Evolutionary conservation across 2,113 vertebrate species (phyloP), one percentile per base, ranked within the genome.

Genomic region (Urocolius indicus): DNA sequence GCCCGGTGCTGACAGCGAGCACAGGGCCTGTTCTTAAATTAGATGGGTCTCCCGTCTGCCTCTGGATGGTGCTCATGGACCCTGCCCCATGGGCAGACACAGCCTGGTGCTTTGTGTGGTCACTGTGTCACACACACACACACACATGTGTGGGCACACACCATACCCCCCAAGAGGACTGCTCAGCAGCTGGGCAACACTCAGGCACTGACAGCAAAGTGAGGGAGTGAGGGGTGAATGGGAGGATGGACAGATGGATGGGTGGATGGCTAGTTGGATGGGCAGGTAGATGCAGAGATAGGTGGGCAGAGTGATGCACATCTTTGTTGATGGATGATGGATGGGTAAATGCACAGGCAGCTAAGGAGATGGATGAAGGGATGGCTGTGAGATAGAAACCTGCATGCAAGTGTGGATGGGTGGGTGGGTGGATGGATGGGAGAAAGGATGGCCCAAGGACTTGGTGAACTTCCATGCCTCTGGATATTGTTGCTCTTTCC

Each of bases 1-100:
- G 11, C 57, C n/a, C 3, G 3, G 91, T 1, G 90, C 92, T 97
- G 94, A 95, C 95, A 96, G 95, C 86, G 1, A 34, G 65, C 4
- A 1, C 2, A 0, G 77, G 80, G 77, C 69, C 67, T 3, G 22
- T 86, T 80, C 94, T 81, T 94, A 95, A 96, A 95, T 96, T 96
- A 96, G 95, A 95, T 6, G 0, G 57, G 24, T 83, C 51, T 43
- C 52, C 65, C 4, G 5, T 71, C 87, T 77, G 59, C 63, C 51
- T 49, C n/a, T 12, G 0, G 23, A 34, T 3, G 0, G 54, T 11
- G 1, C 23, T 95, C 26, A 32, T 5, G 2, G 41, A 17, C 78
- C 58, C 85, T 89, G 58, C 49, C 85, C 82, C 43, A 23, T 3
- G 18, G 69, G 51, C 11, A 9, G 73, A 76, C 84, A 74, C 21